A percentile compares a stretch with the other conserved stretches of the same genome.
Evolutionary conservation across 2,113 vertebrate genomes (phyloP).

Genomic region (Orycteropus afer): DNA sequence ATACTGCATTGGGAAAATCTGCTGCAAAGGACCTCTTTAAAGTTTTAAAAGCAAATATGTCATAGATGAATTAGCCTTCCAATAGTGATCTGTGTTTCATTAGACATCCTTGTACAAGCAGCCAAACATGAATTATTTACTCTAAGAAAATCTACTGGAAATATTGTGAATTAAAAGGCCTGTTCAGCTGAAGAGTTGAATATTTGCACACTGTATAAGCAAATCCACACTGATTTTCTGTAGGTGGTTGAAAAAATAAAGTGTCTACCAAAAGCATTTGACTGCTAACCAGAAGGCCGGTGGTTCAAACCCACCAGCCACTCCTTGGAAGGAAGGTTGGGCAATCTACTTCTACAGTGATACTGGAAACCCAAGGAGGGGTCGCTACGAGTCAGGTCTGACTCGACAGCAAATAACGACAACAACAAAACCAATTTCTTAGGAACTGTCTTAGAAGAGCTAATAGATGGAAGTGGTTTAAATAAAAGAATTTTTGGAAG

Average conservation of each 20-base stretch:
- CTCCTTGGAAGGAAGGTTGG: too few relatives aligned
- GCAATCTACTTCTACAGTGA: too few relatives aligned
- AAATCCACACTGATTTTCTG: constrained; percentile 48
- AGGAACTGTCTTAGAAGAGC: constrained; percentile 40
- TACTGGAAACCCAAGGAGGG: too few relatives aligned
- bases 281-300: too few relatives aligned
- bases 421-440: too few relatives aligned
- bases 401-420: too few relatives aligned
- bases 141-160: constrained; percentile 33
- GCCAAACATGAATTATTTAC: neutral
- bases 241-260: constrained; percentile 48
- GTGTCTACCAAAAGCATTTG: constrained; percentile 12
- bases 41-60: too few relatives aligned
- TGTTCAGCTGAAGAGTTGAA: neutral
- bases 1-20: too few relatives aligned
- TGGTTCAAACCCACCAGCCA: too few relatives aligned
- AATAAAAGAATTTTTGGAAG: neutral
- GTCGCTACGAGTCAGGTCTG: too few relatives aligned
- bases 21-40: too few relatives aligned
- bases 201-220: constrained; percentile 41
- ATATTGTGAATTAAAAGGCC: constrained; percentile 49
- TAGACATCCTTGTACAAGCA: neutral
- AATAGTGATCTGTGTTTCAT: neutral
- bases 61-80: neutral
- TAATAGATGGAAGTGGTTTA: constrained; percentile 45